Base-by-base conservation (phyloP, 2,797 vertebrate species). In the Leuciscus waleckii region DNA sequence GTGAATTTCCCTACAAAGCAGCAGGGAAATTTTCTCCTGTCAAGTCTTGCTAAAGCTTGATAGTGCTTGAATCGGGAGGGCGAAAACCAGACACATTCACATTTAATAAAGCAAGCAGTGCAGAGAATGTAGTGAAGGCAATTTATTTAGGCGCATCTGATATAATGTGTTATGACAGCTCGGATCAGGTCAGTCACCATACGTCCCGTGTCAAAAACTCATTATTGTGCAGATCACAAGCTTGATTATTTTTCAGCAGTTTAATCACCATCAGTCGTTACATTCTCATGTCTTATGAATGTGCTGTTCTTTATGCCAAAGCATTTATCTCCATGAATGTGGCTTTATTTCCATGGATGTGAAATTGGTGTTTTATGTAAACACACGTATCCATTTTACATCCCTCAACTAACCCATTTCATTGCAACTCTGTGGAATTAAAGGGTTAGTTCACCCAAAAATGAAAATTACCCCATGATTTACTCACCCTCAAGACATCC, bases 1-100 rank as follows among this genome's bases (percentile, higher is more conserved):
- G 26, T 63, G 51, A 75, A 74, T 83, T 65, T 63, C 70, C 49
- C n/a, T 82, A 46, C 80, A 61, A 81, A 82, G 56, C 56, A 49
- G 81, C 69, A 63, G 43, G 56, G 54, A 79, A 26, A 79, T 65
- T 32, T 11, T 65, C 54, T 63, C 54, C 39, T 65, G 71, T 67
- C 82, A 83, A 49, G 56, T 39, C 81, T 75, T 65, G 39, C 56
- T 79, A 32, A 67, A n/a, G 29, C 43, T 75, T 39, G 32, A 75
- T 83, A 19, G 21, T 6, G 58, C 71, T 35, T 76, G 56, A 83
- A 65, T 54, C 29, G 63, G 43, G 32, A 43, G 23, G 23, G 1
- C 0, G 16, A 37, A 75, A 46, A 61, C 8, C 68, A 67, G 82
- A 76, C 16, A 26, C 14, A 3, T 76, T 83, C 82, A 21, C 43